Percentiles rank a stretch among this genome's conserved stretches.
Evolutionary conservation across 2,797 vertebrate genomes (phyloP).

Genomic region (Gymnoscopelus microlampas): DNA sequence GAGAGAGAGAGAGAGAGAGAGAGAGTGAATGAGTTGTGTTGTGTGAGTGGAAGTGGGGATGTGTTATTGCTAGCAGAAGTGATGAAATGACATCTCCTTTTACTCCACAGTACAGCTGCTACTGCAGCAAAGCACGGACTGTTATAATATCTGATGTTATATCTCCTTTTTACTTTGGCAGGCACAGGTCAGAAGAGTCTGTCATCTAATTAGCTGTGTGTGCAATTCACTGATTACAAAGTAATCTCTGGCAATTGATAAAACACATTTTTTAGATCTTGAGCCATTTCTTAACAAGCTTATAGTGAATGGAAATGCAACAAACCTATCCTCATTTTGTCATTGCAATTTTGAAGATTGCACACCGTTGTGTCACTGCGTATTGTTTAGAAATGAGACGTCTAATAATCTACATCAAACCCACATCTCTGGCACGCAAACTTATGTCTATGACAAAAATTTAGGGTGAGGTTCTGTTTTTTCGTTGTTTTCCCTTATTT

Average conservation of each 20-base stretch:
- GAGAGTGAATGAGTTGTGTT: constrained; percentile 65
- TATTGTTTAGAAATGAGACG: too few relatives aligned
- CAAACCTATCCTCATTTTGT: constrained; percentile 3
- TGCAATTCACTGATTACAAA: constrained; percentile 48
- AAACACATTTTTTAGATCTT: constrained; percentile 10
- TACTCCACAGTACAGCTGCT: constrained; percentile 82
- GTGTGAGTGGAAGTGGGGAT: constrained; percentile 72
- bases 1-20: constrained; percentile 20
- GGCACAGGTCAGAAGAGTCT: constrained; percentile 52
- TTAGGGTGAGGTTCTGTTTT: constrained; percentile 59
- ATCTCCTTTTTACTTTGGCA: constrained; percentile 48
- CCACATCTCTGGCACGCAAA: constrained; percentile 43
- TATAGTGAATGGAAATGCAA: constrained; percentile 11
- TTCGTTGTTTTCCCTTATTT: constrained; percentile 77
- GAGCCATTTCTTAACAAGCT: constrained; percentile 11
- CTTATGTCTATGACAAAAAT: constrained; percentile 54
- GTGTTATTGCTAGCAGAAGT: constrained; percentile 83
- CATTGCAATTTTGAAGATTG: too few relatives aligned
- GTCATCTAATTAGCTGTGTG: constrained; percentile 63
- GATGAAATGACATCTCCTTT: constrained; percentile 86
- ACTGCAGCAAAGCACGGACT: constrained; percentile 74
- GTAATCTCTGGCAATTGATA: constrained; percentile 42
- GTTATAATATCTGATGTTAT: constrained; percentile 80
- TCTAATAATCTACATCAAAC: constrained; percentile 24
- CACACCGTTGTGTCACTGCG: too few relatives aligned